Evolutionary conservation across 2,113 vertebrate species (phyloP).

Genomic region (Apteryx owenii): DNA sequence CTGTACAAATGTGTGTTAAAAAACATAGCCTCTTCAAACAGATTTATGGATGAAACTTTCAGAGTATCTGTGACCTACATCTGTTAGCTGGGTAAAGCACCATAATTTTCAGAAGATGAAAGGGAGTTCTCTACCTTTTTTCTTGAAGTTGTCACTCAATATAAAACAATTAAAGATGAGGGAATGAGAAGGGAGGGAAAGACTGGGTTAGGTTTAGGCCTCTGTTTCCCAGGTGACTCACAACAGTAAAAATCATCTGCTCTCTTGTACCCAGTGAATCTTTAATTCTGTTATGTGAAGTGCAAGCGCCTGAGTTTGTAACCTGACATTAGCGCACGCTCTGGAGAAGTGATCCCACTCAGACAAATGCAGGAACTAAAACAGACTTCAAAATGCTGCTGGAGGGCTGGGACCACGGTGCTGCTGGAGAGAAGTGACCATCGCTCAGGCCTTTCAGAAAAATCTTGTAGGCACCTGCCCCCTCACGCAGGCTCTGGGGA

Average conservation of each 20-base stretch:
- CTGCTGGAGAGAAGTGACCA: neutral
- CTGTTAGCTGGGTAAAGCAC: neutral
- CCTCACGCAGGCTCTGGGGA: neutral
- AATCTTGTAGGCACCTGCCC: neutral
- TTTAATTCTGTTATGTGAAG: neutral
- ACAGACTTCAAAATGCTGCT: neutral
- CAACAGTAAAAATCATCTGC: neutral
- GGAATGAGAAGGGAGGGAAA: neutral
- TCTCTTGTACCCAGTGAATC: neutral
- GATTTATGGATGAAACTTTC: slow-evolving; percentile 34
- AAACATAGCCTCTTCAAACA: slow-evolving; percentile 21
- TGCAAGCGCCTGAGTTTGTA: neutral
- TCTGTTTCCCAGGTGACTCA: neutral
- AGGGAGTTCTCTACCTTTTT: neutral
- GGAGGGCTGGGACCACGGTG: neutral
- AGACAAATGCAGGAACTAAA: neutral
- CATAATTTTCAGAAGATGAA: slow-evolving; percentile 18
- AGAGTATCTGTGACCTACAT: neutral
- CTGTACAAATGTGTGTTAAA: neutral
- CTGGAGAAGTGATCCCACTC: neutral
- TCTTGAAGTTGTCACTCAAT: neutral
- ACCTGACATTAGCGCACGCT: neutral
- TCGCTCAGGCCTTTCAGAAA: neutral
- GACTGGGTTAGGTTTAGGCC: neutral
- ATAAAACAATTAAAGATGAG: neutral